These are phyloP conservation scores for Emys orbicularis DNA, from an alignment of 2,797 vertebrate genomes.

Conservation along the genomic window DNA sequence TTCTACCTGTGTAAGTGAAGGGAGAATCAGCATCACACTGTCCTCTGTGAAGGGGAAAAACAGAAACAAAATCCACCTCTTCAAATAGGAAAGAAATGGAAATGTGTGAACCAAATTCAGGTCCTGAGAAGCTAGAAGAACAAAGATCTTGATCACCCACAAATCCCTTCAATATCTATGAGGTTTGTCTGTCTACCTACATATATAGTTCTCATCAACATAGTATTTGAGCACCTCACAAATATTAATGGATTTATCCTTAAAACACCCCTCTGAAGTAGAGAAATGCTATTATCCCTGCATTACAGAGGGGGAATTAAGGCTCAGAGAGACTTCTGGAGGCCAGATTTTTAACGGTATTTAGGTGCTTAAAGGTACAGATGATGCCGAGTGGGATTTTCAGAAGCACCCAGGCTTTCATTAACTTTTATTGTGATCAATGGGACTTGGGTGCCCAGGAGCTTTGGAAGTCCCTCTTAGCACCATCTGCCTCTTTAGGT, in stretches of 20 bases:
- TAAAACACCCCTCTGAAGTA: conserved; percentile 49
- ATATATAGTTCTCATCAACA: neutral
- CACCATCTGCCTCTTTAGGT: neutral
- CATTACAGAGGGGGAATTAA: neutral
- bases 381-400: neutral
- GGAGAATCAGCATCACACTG: neutral
- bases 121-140: neutral
- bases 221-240: conserved; percentile 24
- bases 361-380: neutral
- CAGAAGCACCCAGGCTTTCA: neutral
- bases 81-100: neutral
- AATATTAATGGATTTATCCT: conserved; percentile 59
- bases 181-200: conserved; percentile 34
- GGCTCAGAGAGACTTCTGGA: neutral
- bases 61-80: neutral
- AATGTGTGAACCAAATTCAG: neutral
- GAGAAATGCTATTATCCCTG: neutral
- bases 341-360: neutral
- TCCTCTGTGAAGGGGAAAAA: neutral
- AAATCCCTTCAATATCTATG: conserved; percentile 44
- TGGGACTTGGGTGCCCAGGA: neutral
- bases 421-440: neutral
- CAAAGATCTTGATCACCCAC: neutral
- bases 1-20: neutral
- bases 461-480: neutral